Evolutionary conservation across 1,140 invertebrate genomes (phyloP), one percentile per base, ranked within the genome.

Genomic region (Zaprionus inermis): DNA sequence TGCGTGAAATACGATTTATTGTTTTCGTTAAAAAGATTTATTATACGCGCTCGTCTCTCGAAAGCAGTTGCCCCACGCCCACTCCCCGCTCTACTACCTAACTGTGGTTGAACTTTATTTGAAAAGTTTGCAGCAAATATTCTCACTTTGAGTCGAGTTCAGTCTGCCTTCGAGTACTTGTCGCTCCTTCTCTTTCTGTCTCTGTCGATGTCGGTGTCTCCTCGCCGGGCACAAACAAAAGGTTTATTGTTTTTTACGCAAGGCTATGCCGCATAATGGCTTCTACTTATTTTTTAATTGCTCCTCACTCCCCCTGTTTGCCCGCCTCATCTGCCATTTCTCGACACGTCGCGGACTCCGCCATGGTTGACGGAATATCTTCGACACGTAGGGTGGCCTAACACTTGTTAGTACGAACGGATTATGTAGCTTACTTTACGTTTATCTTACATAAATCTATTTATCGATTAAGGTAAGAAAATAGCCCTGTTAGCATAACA

Each of bases 21-120:
- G 84, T 88, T 88, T 89, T 88, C 83, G 84, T 77, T 88, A 74
- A 89, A 88, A 83, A 88, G 83, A 88, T 88, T 88, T 88, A 89
- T 88, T 88, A 89, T 72, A 74, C 64, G 44, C 63, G 64, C 76
- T 72, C 60, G 66, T 54, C 64, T 72, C 55, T 59, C 56, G 10
- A 51, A 58, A 57, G 20, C 44, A 68, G 20, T 56, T 41, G 18
- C 36, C 38, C n/a, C 18, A n/a, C 51, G 46, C n/a, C n/a, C 38
- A 1, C n/a, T 2, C 38, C 9, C 38, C 6, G n/a, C 3, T n/a
- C 38, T n/a, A 56, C 12, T 54, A 55, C 41, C 61, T n/a, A 46
- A 57, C 56, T 76, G 72, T 58, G 72, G 67, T 65, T 69, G 79
- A 68, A 79, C 79, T 88, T 88, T 86, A 88, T 86, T 86, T 79